phyloP scores from a whole-genome alignment of 1,140 invertebrate species.

The Drosophila sechellia region DNA sequence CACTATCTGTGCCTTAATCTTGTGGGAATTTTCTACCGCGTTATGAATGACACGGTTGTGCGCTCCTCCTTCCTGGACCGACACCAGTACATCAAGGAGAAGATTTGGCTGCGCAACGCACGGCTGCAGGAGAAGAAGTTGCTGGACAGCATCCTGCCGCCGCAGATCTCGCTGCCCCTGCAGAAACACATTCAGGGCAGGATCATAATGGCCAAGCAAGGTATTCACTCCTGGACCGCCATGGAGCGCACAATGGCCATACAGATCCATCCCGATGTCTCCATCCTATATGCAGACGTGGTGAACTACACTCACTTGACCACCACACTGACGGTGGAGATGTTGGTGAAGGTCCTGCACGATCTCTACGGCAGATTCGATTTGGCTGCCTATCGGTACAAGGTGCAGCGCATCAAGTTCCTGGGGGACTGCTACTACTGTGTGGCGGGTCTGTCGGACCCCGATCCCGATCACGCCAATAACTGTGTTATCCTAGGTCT shows the following conservation, averaged over 20 bases:
- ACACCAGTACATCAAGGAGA: slow-evolving; percentile 93
- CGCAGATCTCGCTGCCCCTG: slow-evolving; percentile 92
- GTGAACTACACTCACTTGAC: slow-evolving; percentile 97
- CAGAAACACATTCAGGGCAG: slow-evolving; percentile 89
- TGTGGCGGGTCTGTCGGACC: slow-evolving; percentile 92
- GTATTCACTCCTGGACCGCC: background rate
- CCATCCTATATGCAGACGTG: slow-evolving; percentile 97
- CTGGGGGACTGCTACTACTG: slow-evolving; percentile 97
- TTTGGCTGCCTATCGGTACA: slow-evolving; percentile 90
- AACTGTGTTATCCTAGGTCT: slow-evolving; percentile 94
- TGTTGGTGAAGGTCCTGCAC: slow-evolving; percentile 95
- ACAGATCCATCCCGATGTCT: slow-evolving; percentile 94
- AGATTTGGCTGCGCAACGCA: slow-evolving; percentile 90
- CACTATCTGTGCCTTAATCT: slow-evolving; percentile 91
- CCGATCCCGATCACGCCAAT: slow-evolving; percentile 91
- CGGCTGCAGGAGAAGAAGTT: slow-evolving; percentile 94
- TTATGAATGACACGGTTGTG: slow-evolving; percentile 93
- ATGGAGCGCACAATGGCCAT: slow-evolving; percentile 91
- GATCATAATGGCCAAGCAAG: slow-evolving; percentile 84
- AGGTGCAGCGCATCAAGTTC: slow-evolving; percentile 94
- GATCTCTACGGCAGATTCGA: slow-evolving; percentile 97
- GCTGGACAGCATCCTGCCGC: slow-evolving; percentile 93
- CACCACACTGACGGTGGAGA: slow-evolving; percentile 90
- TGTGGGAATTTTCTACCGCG: slow-evolving; percentile 93
- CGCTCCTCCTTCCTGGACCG: slow-evolving; percentile 94